Percentiles rank a stretch among this genome's conserved stretches.
phyloP scores from a whole-genome alignment of 2,113 vertebrate species.

The Emydura subglobosa region DNA sequence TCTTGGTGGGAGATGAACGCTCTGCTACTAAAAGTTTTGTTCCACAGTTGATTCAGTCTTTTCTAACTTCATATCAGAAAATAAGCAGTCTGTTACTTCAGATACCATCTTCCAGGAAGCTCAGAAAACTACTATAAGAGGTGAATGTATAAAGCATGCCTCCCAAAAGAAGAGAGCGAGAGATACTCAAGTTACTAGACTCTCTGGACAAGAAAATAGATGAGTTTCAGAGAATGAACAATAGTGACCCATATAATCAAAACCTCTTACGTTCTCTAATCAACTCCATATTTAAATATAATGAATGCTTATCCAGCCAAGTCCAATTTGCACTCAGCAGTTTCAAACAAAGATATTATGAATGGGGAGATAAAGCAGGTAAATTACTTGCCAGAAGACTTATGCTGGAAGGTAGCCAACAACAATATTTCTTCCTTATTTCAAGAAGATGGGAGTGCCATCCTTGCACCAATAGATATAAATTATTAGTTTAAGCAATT shows the following conservation, averaged over 20 bases:
- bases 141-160: not conserved
- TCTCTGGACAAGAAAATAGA: not conserved
- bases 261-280: not conserved
- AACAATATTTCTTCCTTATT: not conserved
- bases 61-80: not conserved
- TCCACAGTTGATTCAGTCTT: not conserved
- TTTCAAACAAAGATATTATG: not conserved
- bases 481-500: not conserved
- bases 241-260: not conserved
- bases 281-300: not conserved
- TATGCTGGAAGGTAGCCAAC: not conserved
- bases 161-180: not conserved
- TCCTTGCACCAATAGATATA: not conserved
- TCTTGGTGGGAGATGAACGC: not conserved
- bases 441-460: not conserved
- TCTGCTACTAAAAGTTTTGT: not conserved
- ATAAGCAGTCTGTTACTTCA: not conserved
- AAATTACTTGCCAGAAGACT: not conserved
- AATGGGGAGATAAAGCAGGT: not conserved
- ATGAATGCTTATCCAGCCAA: not conserved
- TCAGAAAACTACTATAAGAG: not conserved
- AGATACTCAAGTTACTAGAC: not conserved
- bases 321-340: not conserved
- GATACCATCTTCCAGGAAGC: not conserved
- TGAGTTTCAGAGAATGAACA: not conserved